These are phyloP conservation scores for Tachycineta bicolor DNA, from an alignment of 2,113 vertebrate genomes.

Conservation along the genomic window DNA sequence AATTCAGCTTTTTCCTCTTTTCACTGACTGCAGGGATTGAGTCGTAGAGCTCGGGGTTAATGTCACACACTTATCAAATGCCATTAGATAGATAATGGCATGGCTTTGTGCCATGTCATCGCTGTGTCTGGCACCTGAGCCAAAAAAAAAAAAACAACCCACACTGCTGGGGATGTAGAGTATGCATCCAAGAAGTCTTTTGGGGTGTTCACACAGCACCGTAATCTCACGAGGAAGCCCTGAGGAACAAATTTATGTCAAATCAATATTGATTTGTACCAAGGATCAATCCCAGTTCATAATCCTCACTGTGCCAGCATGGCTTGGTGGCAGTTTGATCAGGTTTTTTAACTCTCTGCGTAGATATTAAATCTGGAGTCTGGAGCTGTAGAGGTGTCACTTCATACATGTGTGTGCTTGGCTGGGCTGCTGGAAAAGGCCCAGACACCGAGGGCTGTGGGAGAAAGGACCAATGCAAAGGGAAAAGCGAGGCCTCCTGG, in stretches of 20 bases:
- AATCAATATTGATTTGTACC: constrained; percentile 55
- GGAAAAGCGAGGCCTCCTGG: not conserved
- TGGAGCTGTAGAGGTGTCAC: fast-evolving
- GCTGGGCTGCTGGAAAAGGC: not conserved
- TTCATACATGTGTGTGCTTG: fast-evolving
- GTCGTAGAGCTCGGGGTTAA: not conserved
- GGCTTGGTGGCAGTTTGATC: not conserved
- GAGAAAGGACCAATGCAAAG: not conserved
- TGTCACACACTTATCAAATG: not conserved
- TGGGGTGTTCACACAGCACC: not conserved
- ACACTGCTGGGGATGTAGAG: not conserved
- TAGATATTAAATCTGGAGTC: not conserved
- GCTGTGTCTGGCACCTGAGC: not conserved
- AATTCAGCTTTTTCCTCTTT: not conserved
- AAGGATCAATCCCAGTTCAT: constrained; percentile 56
- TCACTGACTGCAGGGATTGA: not conserved
- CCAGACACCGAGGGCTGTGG: fast-evolving
- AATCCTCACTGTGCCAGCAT: not conserved
- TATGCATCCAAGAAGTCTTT: not conserved
- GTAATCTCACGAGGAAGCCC: not conserved
- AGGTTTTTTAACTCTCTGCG: not conserved
- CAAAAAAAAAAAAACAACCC: not conserved
- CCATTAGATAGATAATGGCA: not conserved
- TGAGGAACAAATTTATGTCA: not conserved
- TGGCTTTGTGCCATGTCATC: not conserved